Percentiles rank a stretch among this genome's conserved stretches.
Conservation (phyloP, 2,113 vertebrate species). For the Todiramphus saurophagus region DNA sequence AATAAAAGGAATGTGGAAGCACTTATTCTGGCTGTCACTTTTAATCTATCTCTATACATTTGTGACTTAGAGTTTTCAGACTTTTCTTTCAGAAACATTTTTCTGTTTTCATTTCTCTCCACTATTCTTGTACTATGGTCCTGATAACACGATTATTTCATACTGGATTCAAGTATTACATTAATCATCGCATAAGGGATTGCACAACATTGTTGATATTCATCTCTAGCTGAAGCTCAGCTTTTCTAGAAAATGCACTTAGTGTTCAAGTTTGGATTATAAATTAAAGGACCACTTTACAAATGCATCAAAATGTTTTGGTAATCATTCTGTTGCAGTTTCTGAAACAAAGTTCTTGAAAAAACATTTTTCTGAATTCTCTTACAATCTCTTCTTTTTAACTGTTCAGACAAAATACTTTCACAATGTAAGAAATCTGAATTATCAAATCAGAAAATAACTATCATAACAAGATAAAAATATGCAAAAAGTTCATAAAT, state of each 20-base stretch:
- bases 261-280: neutral
- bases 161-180: neutral
- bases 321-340: neutral
- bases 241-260: neutral
- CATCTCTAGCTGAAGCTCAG: fast-evolving
- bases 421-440: neutral
- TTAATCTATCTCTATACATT: neutral
- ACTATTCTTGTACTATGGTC: neutral
- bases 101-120: neutral
- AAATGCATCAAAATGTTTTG: neutral
- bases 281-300: neutral
- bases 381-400: neutral
- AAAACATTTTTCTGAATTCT: neutral
- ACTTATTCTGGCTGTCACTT: neutral
- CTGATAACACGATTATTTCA: neutral
- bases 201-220: neutral
- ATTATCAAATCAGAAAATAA: neutral
- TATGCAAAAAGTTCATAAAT: neutral
- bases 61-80: neutral
- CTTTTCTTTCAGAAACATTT: neutral
- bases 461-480: neutral
- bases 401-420: neutral
- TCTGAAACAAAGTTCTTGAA: neutral
- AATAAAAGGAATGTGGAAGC: neutral
- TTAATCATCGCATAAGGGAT: neutral